Base-by-base conservation (phyloP, 1,140 invertebrate species). In the Holcopasites calliopsidis region DNA sequence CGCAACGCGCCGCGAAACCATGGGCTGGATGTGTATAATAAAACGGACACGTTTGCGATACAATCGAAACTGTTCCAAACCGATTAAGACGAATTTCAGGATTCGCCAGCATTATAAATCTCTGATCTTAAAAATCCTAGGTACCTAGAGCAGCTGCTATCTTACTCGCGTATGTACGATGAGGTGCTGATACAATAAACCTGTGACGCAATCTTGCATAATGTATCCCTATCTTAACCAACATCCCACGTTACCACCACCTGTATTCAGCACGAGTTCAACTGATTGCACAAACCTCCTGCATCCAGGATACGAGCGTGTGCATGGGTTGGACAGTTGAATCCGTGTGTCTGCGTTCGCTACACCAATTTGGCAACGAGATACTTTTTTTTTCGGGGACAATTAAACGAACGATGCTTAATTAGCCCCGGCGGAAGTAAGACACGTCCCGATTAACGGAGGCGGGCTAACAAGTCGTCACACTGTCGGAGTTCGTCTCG, bases 181-280 rank as follows among this genome's bases (percentile, higher is more conserved):
- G 88, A 88, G 88, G 87, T 82, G 80, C 84, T 85, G 83, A 88
- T 86, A 90, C 89, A 90, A 90, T 89, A 86, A 90, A 87, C 81
- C 87, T 50, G 80, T 90, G 88, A 87, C 77, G 88, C 88, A 90
- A 88, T 80, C 82, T 81, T 86, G 84, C 83, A 80, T 86, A 85
- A 87, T 84, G 68, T 86, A 86, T 88, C 85, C 79, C 83, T 83
- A 83, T 79, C 79, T 83, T 83, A 74, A 74, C 75, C 79, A 80
- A 73, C 86, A 82, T 88, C 87, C 87, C 84, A 89, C 86, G 85
- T 89, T 87, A 75, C 85, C 84, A 80, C 73, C 80, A 83, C 72
- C 81, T 80, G 86, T 84, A 88, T 87, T 83, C 83, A 87, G 85
- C 86, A 87, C 85, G 86, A 88, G 81, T 85, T 85, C 74, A n/a